Evolutionary conservation across 1,140 invertebrate genomes (phyloP).

Genomic region (Platyscapa corneri): DNA sequence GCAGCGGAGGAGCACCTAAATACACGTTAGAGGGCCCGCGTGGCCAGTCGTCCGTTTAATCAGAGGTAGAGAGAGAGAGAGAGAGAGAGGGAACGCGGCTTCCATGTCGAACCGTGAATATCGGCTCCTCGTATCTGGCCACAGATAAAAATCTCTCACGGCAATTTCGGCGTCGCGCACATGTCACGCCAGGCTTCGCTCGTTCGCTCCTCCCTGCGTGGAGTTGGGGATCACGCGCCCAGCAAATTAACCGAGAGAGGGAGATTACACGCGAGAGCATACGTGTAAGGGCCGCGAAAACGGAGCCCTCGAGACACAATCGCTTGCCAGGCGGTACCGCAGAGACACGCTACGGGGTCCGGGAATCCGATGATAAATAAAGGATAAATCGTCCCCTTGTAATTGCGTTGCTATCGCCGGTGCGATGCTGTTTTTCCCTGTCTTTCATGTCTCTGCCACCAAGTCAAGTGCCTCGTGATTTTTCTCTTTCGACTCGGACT

Average conservation of each 20-base stretch:
- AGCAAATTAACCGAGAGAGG: slow-evolving; percentile 10
- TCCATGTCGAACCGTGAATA: slow-evolving; percentile 71
- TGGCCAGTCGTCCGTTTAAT: slow-evolving; percentile 63
- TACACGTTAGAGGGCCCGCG: slow-evolving; percentile 55
- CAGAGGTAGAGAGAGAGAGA: slow-evolving; percentile 53
- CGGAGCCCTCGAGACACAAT: slow-evolving; percentile 26
- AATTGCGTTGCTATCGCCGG: not conserved
- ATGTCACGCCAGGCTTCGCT: slow-evolving; percentile 65
- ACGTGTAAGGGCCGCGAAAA: not conserved
- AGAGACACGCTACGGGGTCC: slow-evolving; percentile 1
- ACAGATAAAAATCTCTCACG: slow-evolving; percentile 68
- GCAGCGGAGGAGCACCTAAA: slow-evolving; percentile 42
- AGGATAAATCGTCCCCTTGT: not conserved
- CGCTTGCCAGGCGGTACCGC: slow-evolving; percentile 5
- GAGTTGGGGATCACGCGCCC: slow-evolving; percentile 17
- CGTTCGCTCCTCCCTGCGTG: slow-evolving; percentile 10
- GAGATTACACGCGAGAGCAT: slow-evolving; percentile 26
- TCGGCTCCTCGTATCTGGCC: slow-evolving; percentile 64
- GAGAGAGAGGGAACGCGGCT: slow-evolving; percentile 44
- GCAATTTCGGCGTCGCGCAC: slow-evolving; percentile 72
- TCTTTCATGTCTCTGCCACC: not conserved
- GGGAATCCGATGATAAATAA: slow-evolving; percentile 34
- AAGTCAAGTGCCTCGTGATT: not conserved
- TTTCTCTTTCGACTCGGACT: not conserved
- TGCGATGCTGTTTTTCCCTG: not conserved